Evolutionary conservation across 2,888 invertebrate genomes (phyloP), one percentile per base, ranked within the genome.

Genomic region (Folsomia manolachei): DNA sequence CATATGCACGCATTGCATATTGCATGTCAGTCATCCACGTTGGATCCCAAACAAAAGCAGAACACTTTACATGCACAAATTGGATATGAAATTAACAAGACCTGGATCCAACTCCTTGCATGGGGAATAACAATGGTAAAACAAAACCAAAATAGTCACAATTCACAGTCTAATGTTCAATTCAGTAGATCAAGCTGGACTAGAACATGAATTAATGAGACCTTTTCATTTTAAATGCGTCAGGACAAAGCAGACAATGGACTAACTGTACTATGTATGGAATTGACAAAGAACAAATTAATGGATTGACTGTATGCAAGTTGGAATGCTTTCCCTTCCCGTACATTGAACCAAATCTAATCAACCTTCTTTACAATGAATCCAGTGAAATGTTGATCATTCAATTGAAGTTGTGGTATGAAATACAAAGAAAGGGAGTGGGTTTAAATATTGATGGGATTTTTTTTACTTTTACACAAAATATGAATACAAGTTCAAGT

Each of bases 301-400:
- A 74, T 74, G 74, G 63, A 71, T 74, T 69, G n/a, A n/a, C n/a
- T n/a, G n/a, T n/a, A n/a, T n/a, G n/a, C n/a, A n/a, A n/a, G n/a
- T n/a, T n/a, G n/a, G n/a, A n/a, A n/a, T n/a, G 74, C 74, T 74
- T 74, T 74, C 71, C 71, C 74, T 51, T 51, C 51, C 51, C 51
- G 18, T 51, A 51, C 9, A 51, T 51, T n/a, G n/a, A n/a, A n/a
- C n/a, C n/a, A n/a, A n/a, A n/a, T n/a, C n/a, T n/a, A n/a, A n/a
- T n/a, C n/a, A n/a, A n/a, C 39, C 39, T 39, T 39, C 39, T 39
- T 39, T 14, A 9, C 39, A 14, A 14, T 4, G 14, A 39, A 39
- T 56, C 21, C 19, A 56, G 21, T 56, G 56, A 56, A 56, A 56
- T 19, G 4, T 56, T 56, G 56, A 56, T 56, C 56, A 56, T 56